Conservation (phyloP, 2,113 vertebrate genomes). For the Hippocampus comes region DNA sequence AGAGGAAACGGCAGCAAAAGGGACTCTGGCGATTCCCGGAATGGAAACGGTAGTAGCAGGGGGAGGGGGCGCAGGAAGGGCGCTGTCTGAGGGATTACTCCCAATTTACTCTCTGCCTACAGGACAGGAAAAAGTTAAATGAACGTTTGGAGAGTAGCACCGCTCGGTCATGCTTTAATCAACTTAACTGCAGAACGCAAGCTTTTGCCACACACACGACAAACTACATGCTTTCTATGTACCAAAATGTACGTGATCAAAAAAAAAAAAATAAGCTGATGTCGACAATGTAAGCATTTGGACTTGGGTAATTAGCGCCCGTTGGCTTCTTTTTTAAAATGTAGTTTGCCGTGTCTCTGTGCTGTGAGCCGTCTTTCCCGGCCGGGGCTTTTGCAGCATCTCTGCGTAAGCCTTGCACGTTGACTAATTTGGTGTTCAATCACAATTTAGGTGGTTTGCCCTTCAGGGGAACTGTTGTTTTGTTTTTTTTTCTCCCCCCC, state of each 20-base stretch:
- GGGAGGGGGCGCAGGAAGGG: slow-evolving; percentile 7
- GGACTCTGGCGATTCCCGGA: slow-evolving; percentile 28
- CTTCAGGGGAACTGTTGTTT: neutral
- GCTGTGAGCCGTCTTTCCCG: no score
- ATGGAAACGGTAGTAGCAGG: slow-evolving; percentile 29
- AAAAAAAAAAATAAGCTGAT: no score
- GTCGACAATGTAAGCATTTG: no score
- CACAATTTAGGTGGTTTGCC: neutral
- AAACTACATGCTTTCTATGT: no score
- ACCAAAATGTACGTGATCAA: no score
- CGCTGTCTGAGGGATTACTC: slow-evolving; percentile 30
- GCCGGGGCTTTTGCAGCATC: no score
- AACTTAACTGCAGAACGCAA: neutral
- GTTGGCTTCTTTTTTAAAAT: no score
- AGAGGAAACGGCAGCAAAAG: slow-evolving; percentile 30
- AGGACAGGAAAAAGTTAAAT: slow-evolving; percentile 35
- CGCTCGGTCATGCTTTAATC: slow-evolving; percentile 5
- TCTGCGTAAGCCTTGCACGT: no score
- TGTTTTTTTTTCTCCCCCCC: no score
- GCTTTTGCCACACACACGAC: neutral
- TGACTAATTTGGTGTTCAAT: no score
- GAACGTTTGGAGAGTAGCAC: slow-evolving; percentile 17
- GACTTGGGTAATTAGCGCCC: no score
- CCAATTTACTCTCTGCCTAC: slow-evolving; percentile 21
- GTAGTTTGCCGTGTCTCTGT: no score